Base-by-base conservation (phyloP, 2,888 invertebrate species). In the Elegia similella region DNA sequence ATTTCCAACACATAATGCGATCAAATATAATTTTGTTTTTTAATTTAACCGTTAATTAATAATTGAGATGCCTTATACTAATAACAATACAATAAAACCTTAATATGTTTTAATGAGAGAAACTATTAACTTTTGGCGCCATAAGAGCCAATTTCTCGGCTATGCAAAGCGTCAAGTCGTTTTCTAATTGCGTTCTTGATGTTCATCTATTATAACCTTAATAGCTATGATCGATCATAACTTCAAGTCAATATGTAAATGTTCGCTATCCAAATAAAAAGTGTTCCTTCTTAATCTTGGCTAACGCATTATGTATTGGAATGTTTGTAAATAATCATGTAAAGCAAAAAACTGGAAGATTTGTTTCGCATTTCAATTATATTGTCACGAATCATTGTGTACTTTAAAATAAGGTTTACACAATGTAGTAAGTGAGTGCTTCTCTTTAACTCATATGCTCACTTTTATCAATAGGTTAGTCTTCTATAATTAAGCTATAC, bases 161-260 rank as follows among this genome's bases (percentile, higher is more conserved):
- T 17, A 46, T 8, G 32, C 2, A 15, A 32, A 30, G 10, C 15
- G n/a, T 50, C 16, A 12, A 6, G 50, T 50, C 17, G 17, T 34
- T 50, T 34, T 50, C 50, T 50, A 50, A 50, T 48, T 38, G 50
- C 17, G 15, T 34, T 34, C 17, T 16, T 50, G 16, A 34, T 50
- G 15, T 38, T 34, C 34, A 34, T 50, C 15, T 47, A 47, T 38
- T 38, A n/a, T 30, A 34, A 16, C 8, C 15, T 34, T 8, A 47
- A 47, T 30, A 47, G 34, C 50, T 15, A 34, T 17, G 17, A 46
- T 46, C 23, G n/a, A 50, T 50, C 16, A 50, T 15, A 50, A 50
- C 50, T 50, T 6, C 16, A 34, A n/a, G 17, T 34, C 50, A 34
- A 50, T 16, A 47, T 47, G 10, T 47, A n/a, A 47, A 34, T 7